Conservation (phyloP, 2,113 vertebrate genomes). For the Equus quagga region DNA sequence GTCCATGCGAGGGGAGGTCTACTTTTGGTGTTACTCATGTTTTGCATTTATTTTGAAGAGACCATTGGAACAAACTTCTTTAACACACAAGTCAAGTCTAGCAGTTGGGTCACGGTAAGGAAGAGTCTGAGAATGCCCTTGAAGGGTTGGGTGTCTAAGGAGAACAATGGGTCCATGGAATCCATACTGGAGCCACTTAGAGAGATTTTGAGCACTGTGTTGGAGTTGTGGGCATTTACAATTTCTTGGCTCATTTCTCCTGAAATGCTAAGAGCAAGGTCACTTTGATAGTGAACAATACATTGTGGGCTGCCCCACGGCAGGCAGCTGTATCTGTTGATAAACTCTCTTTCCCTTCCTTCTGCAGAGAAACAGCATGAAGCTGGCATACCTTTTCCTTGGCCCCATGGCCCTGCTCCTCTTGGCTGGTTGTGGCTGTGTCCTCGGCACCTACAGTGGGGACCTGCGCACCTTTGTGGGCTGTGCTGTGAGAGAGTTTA, state of each 20-base stretch:
- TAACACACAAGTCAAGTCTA: neutral
- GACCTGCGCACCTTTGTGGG: constrained; percentile 92
- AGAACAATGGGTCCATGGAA: neutral
- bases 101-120: neutral
- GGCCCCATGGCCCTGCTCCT: constrained; percentile 66
- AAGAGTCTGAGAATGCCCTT: neutral
- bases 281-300: neutral
- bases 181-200: neutral
- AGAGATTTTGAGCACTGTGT: neutral
- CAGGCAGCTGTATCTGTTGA: neutral
- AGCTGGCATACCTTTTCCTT: constrained; percentile 3
- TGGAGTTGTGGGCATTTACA: neutral
- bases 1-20: neutral
- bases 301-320: neutral
- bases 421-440: neutral
- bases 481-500: constrained; percentile 95
- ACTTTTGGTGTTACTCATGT: neutral
- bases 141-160: neutral
- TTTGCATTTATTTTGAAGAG: constrained; percentile 2
- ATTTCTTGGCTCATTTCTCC: neutral
- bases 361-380: constrained; percentile 78
- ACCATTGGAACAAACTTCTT: neutral
- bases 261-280: neutral
- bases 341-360: neutral
- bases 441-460: constrained; percentile 68